A percentile compares a stretch with the other conserved stretches of the same genome.
Evolutionary conservation across 2,888 invertebrate genomes (phyloP).

Genomic region (Caradrina kadenii): DNA sequence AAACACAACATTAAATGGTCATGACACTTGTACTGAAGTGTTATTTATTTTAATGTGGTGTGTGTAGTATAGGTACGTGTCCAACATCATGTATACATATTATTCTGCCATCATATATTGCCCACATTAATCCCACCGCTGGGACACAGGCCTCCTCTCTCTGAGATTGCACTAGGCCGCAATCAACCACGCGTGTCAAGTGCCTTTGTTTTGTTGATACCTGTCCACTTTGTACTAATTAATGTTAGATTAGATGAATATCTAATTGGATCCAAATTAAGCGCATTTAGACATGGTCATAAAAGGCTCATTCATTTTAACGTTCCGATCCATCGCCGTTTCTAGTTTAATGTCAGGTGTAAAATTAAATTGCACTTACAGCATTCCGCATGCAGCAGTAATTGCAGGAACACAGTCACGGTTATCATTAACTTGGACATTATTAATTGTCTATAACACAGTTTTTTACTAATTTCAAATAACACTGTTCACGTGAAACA

Average conservation of each 20-base stretch:
- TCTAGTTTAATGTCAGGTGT: slow-evolving; percentile 47
- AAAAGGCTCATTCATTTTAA: slow-evolving; percentile 35
- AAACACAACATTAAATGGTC: slow-evolving; percentile 15
- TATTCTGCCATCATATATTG: background rate
- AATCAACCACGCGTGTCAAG: background rate
- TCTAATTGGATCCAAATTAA: slow-evolving; percentile 49
- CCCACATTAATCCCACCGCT: background rate
- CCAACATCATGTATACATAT: background rate
- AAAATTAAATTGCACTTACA: slow-evolving; percentile 69
- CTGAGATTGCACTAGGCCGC: too few species aligned
- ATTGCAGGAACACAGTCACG: slow-evolving; percentile 63
- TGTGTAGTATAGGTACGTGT: slow-evolving; percentile 1
- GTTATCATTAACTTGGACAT: slow-evolving; percentile 64
- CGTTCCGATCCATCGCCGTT: slow-evolving; percentile 52
- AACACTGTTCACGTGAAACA: slow-evolving; percentile 33
- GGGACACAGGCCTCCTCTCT: background rate
- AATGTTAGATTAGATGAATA: slow-evolving; percentile 27
- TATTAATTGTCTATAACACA: slow-evolving; percentile 57
- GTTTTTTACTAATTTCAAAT: slow-evolving; percentile 31
- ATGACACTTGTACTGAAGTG: slow-evolving; percentile 22
- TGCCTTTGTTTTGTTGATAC: slow-evolving; percentile 14
- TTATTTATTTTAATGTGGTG: slow-evolving; percentile 19
- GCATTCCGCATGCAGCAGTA: slow-evolving; percentile 62
- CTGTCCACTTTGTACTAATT: slow-evolving; percentile 21
- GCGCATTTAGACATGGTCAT: slow-evolving; percentile 42